These are phyloP conservation scores for Nysson spinosus DNA, from an alignment of 2,888 invertebrate species.

Conservation along the genomic window DNA sequence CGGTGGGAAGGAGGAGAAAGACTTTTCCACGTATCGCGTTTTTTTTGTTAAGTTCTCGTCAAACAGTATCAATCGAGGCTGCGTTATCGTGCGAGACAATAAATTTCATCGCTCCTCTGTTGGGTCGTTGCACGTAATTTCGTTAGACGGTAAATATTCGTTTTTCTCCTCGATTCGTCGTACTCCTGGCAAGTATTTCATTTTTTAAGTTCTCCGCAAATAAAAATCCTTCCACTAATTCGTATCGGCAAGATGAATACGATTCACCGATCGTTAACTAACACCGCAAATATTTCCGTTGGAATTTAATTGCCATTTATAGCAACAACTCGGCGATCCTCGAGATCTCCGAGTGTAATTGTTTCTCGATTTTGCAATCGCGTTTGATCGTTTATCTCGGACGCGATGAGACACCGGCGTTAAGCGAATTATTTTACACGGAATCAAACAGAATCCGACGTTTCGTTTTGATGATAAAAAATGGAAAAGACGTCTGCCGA, in stretches of 20 bases:
- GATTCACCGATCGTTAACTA: not conserved
- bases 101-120: slow-evolving; percentile 1
- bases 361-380: not conserved
- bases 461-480: too few relatives aligned
- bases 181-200: too few relatives aligned
- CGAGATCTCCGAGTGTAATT: not conserved
- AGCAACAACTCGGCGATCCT: slow-evolving; percentile 8
- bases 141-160: not conserved
- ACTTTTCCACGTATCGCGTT: not conserved
- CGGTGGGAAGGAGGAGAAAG: too few relatives aligned
- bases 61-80: too few relatives aligned
- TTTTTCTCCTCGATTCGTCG: too few relatives aligned
- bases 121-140: not conserved
- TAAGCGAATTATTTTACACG: too few relatives aligned
- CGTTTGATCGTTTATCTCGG: too few relatives aligned
- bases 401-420: too few relatives aligned
- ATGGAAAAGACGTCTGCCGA: too few relatives aligned
- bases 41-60: too few relatives aligned
- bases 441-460: too few relatives aligned
- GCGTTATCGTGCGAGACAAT: not conserved
- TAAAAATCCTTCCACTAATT: not conserved
- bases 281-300: slow-evolving; percentile 1
- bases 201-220: not conserved
- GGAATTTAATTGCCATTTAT: slow-evolving; percentile 14
- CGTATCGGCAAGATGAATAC: not conserved